Conservation (phyloP, 2,797 vertebrate genomes). For the Salmo trutta region DNA sequence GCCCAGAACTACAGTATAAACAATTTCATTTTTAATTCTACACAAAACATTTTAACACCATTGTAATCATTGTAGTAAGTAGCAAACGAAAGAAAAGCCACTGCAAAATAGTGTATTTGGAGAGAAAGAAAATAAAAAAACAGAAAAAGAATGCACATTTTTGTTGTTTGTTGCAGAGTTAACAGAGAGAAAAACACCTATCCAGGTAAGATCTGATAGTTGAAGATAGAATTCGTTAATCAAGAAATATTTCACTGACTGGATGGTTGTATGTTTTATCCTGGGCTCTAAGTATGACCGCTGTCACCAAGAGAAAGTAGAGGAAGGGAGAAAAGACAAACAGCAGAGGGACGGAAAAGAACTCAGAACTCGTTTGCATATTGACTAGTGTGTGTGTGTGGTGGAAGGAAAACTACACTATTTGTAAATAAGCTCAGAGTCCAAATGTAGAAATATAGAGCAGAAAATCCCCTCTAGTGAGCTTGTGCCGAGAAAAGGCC, state of each 20-base stretch:
- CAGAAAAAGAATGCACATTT: background rate
- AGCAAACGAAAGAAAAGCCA: slow-evolving; percentile 48
- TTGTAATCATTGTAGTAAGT: slow-evolving; percentile 30
- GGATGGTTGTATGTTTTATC: background rate
- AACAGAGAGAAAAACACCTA: background rate
- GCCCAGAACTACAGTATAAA: slow-evolving; percentile 31
- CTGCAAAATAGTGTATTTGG: slow-evolving; percentile 14
- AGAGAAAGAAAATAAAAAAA: slow-evolving; percentile 8
- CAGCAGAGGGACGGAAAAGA: background rate
- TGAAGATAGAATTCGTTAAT: background rate
- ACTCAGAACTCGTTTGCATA: background rate
- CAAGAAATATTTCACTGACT: background rate
- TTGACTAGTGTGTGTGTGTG: background rate
- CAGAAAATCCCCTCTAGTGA: background rate
- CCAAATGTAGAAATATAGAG: slow-evolving; percentile 4
- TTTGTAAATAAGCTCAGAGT: slow-evolving; percentile 37
- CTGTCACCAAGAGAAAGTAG: background rate
- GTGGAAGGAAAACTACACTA: slow-evolving; percentile 10
- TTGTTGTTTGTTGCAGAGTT: background rate
- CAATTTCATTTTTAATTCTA: slow-evolving; percentile 36
- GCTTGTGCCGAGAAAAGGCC: slow-evolving; percentile 24
- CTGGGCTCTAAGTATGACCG: background rate
- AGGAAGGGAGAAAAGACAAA: background rate
- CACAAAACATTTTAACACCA: slow-evolving; percentile 14
- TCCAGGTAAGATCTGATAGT: background rate